Conservation (phyloP, 2,888 invertebrate genomes). For the Disparrhopalites patrizii region DNA sequence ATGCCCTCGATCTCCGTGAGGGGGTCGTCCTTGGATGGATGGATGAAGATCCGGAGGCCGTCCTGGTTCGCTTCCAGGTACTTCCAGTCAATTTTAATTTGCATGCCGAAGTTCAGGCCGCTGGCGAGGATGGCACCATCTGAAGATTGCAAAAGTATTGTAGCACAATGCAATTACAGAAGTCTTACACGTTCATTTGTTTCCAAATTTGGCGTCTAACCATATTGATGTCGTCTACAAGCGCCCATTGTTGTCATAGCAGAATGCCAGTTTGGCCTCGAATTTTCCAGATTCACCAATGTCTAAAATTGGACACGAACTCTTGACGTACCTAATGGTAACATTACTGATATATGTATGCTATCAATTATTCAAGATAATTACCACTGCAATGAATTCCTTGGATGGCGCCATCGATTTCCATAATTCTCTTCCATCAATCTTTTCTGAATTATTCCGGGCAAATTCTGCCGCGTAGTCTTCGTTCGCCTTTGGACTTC, state of each 20-base stretch:
- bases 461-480: too few species aligned
- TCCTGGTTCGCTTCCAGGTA: background rate
- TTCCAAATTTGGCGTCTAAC: background rate
- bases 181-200: background rate
- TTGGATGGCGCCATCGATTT: background rate
- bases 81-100: conserved; percentile 32
- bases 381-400: conserved; percentile 26
- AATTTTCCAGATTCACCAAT: conserved; percentile 17
- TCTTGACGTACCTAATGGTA: too few species aligned
- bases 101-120: conserved; percentile 36
- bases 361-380: too few species aligned
- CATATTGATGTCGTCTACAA: conserved; percentile 28
- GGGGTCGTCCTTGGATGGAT: conserved; percentile 29
- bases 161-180: background rate
- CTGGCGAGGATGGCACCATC: conserved; percentile 35
- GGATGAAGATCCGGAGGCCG: conserved; percentile 34
- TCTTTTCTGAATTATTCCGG: background rate
- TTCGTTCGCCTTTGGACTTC: too few species aligned
- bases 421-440: conserved; percentile 4
- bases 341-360: too few species aligned
- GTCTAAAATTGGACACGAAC: conserved; percentile 1
- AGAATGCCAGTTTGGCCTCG: conserved; percentile 14
- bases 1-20: conserved; percentile 37
- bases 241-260: conserved; percentile 27
- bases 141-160: background rate